Percentiles rank a stretch among this genome's conserved stretches.
These are phyloP conservation scores for Scaptomyza montana DNA, from an alignment of 1,140 invertebrate genomes.

Conservation along the genomic window DNA sequence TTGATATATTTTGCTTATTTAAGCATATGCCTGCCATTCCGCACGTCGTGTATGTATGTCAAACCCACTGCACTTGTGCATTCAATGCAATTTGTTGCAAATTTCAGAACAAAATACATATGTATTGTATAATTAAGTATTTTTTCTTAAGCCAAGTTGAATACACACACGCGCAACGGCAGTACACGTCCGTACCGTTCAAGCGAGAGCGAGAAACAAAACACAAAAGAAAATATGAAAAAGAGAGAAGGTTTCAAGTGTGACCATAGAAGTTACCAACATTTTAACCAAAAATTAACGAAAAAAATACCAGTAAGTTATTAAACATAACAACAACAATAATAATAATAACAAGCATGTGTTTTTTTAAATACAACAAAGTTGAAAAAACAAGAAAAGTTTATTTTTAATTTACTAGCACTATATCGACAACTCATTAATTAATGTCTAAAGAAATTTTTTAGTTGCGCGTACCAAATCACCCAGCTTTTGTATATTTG, in stretches of 20 bases:
- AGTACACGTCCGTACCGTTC: constrained; percentile 60
- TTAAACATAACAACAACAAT: too few relatives aligned
- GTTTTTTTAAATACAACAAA: not conserved
- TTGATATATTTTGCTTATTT: constrained; percentile 43
- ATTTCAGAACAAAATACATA: constrained; percentile 34
- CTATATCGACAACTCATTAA: not conserved
- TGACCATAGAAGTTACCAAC: not conserved
- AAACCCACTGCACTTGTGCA: constrained; percentile 44
- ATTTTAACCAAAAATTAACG: constrained; percentile 1
- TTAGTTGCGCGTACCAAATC: not conserved
- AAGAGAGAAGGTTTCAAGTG: constrained; percentile 29
- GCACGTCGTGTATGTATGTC: constrained; percentile 39
- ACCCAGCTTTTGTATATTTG: not conserved
- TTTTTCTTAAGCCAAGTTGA: constrained; percentile 53
- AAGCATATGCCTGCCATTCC: constrained; percentile 36
- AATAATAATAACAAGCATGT: not conserved
- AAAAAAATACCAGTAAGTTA: constrained; percentile 6
- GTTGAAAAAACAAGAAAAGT: not conserved
- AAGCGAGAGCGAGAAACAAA: constrained; percentile 53
- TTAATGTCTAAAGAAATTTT: not conserved
- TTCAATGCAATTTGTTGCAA: constrained; percentile 49
- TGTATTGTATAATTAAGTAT: constrained; percentile 70
- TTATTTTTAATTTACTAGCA: not conserved
- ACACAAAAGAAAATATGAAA: constrained; percentile 47
- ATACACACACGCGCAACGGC: constrained; percentile 58